phyloP scores from a whole-genome alignment of 1,140 invertebrate species.

The Zaprionus ghesquierei region DNA sequence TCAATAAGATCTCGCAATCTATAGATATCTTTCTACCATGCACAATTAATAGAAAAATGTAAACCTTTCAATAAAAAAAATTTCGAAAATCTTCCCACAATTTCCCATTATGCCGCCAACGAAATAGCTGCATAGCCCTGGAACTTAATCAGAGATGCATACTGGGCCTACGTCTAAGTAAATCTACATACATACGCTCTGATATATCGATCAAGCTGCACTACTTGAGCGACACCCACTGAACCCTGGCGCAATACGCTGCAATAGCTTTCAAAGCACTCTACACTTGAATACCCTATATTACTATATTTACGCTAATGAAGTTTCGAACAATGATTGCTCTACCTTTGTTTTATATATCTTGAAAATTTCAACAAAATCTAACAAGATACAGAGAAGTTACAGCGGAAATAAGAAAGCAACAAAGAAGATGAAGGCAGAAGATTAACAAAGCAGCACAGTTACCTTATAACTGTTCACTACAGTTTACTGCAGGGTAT shows the following conservation, averaged over 20 bases:
- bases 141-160: slow-evolving; percentile 4
- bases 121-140: neutral
- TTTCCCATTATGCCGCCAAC: neutral
- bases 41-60: neutral
- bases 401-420: neutral
- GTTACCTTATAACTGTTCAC: no score
- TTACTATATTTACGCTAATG: neutral
- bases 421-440: no score
- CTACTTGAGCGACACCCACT: slow-evolving; percentile 10
- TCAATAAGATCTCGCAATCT: neutral
- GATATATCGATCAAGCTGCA: neutral
- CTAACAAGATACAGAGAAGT: neutral
- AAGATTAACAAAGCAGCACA: no score
- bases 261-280: neutral
- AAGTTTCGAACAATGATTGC: neutral
- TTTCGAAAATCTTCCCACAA: neutral
- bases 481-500: neutral
- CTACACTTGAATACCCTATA: neutral
- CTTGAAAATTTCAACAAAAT: neutral
- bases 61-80: neutral
- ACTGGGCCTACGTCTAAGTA: neutral
- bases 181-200: neutral
- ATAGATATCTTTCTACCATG: neutral
- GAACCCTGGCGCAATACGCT: neutral
- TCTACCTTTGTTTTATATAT: neutral